These are phyloP conservation scores for Trematomus loennbergii DNA, from an alignment of 2,113 vertebrate species.

Conservation along the genomic window DNA sequence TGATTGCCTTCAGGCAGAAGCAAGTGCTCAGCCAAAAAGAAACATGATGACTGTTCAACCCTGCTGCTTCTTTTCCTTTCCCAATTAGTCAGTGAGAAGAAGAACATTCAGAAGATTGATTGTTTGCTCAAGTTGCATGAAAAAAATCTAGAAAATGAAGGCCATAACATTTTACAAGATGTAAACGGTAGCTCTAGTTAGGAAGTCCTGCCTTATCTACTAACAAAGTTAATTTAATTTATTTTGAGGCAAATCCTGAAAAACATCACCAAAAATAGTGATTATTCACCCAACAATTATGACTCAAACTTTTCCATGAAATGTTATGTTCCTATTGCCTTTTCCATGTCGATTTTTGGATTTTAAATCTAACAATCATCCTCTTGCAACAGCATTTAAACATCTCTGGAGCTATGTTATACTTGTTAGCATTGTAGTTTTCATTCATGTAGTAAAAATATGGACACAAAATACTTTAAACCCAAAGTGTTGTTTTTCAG, in stretches of 20 bases:
- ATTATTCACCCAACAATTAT: no score
- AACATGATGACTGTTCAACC: neutral
- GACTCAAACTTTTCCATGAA: neutral
- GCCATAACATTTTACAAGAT: neutral
- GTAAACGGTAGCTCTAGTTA: neutral
- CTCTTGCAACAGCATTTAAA: constrained; percentile 8
- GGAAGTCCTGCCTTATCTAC: neutral
- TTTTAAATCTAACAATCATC: neutral
- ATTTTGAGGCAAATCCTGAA: neutral
- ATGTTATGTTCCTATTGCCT: neutral
- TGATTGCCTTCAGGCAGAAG: neutral
- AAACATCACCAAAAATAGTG: neutral
- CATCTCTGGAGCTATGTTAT: neutral
- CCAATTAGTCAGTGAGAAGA: neutral
- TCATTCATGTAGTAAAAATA: constrained; percentile 9
- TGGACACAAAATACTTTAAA: constrained; percentile 13
- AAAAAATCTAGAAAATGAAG: neutral
- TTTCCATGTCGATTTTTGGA: neutral
- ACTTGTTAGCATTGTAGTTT: constrained; percentile 13
- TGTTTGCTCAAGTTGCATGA: neutral
- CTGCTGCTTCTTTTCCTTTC: neutral
- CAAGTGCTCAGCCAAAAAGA: neutral
- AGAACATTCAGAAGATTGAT: neutral
- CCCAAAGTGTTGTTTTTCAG: constrained; percentile 1
- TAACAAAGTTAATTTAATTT: neutral